Percentiles rank a stretch among this genome's conserved stretches.
phyloP scores from a whole-genome alignment of 2,888 invertebrate genomes.

The Cantharis rufa region DNA sequence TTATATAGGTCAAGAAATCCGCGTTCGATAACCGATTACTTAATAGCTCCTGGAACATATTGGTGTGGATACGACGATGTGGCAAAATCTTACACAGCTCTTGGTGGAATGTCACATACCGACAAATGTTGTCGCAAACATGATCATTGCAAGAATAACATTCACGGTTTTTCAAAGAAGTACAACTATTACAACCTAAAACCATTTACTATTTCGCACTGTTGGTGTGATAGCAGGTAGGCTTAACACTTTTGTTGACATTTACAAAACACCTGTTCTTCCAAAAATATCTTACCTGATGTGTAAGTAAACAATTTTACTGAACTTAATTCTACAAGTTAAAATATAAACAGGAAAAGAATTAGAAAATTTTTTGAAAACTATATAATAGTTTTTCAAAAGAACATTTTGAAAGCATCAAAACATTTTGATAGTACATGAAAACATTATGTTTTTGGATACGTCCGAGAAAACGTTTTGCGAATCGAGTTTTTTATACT shows the following conservation, averaged over 20 bases:
- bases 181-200: conserved; percentile 70
- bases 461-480: too few species aligned
- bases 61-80: conserved; percentile 74
- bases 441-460: too few species aligned
- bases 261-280: background rate
- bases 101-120: conserved; percentile 63
- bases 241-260: conserved; percentile 34
- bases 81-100: conserved; percentile 64
- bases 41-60: conserved; percentile 69
- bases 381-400: too few species aligned
- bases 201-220: conserved; percentile 75
- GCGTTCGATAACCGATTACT: conserved; percentile 43
- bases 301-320: background rate
- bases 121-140: conserved; percentile 77
- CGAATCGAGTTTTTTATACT: too few species aligned
- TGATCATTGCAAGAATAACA: conserved; percentile 68
- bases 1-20: conserved; percentile 16
- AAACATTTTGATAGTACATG: too few species aligned
- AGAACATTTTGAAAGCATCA: too few species aligned
- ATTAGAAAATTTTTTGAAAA: background rate
- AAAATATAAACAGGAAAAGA: background rate
- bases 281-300: background rate
- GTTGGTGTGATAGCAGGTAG: conserved; percentile 78
- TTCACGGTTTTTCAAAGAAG: conserved; percentile 65
- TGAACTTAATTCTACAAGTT: background rate